phyloP scores from a whole-genome alignment of 2,113 vertebrate genomes.

The Cricetomys ansorgei region DNA sequence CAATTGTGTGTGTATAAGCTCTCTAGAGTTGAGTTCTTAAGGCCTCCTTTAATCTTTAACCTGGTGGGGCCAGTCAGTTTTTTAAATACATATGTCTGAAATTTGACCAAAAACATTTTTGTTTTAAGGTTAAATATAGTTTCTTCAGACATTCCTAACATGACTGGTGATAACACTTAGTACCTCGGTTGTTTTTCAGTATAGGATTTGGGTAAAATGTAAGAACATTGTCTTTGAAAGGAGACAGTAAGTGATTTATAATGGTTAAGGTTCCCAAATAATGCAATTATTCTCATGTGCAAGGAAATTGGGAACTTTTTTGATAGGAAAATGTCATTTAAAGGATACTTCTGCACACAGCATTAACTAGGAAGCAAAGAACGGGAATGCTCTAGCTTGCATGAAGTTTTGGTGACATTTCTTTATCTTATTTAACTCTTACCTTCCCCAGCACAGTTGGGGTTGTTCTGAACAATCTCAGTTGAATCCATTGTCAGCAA shows the following conservation, averaged over 20 bases:
- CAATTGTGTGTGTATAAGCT: constrained; percentile 79
- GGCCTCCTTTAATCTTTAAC: constrained; percentile 74
- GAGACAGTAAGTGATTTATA: constrained; percentile 30
- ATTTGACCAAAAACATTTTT: constrained; percentile 74
- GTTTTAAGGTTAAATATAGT: constrained; percentile 67
- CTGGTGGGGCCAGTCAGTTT: constrained; percentile 67
- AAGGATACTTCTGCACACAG: constrained; percentile 62
- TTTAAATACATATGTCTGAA: constrained; percentile 61
- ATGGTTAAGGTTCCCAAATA: constrained; percentile 44
- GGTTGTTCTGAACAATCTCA: constrained; percentile 57
- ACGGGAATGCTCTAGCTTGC: constrained; percentile 44
- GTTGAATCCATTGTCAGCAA: constrained; percentile 59
- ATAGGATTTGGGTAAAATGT: constrained; percentile 57
- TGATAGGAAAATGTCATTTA: constrained; percentile 60
- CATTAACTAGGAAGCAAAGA: constrained; percentile 66
- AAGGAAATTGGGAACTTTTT: constrained; percentile 50
- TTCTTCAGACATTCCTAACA: constrained; percentile 69
- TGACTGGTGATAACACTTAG: constrained; percentile 55
- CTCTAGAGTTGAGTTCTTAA: constrained; percentile 66
- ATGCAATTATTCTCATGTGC: constrained; percentile 47
- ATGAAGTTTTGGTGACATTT: constrained; percentile 65
- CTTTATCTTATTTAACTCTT: constrained; percentile 65
- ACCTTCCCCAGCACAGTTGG: constrained; percentile 38
- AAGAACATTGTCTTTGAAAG: constrained; percentile 63
- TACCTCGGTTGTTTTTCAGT: constrained; percentile 55